These are phyloP conservation scores for Hippocampus mohnikei DNA, from an alignment of 2,113 vertebrate species.

Conservation along the genomic window DNA sequence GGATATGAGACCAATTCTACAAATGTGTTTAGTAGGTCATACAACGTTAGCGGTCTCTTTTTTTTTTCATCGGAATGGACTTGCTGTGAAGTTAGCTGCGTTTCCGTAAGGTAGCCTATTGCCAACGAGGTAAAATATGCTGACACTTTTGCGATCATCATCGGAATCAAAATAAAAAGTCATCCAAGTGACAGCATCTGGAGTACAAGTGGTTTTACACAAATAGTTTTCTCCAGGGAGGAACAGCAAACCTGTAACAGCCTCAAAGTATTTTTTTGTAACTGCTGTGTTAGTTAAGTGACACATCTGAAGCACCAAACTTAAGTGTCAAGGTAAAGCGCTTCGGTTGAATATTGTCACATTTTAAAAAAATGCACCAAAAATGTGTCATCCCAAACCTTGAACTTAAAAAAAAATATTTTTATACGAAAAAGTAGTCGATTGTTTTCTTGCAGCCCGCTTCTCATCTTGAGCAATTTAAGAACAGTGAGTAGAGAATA, in stretches of 20 bases:
- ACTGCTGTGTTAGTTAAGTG: not conserved
- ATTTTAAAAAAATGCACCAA: not conserved
- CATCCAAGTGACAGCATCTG: not conserved
- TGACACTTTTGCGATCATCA: slow-evolving; percentile 34
- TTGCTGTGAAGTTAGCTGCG: not conserved
- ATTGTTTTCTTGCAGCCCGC: not conserved
- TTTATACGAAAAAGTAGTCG: too few relatives aligned
- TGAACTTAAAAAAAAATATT: too few relatives aligned
- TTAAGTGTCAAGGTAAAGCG: not conserved
- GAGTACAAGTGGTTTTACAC: not conserved
- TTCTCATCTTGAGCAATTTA: not conserved
- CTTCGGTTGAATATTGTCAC: not conserved
- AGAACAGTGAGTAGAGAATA: too few relatives aligned
- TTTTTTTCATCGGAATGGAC: not conserved
- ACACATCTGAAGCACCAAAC: not conserved
- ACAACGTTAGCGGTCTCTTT: not conserved
- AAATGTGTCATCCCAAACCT: not conserved
- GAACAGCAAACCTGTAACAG: not conserved
- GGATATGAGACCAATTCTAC: not conserved
- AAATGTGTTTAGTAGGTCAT: not conserved
- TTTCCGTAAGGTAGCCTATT: too few relatives aligned
- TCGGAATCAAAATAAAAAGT: not conserved
- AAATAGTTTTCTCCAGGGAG: not conserved
- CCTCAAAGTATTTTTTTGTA: not conserved
- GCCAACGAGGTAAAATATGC: slow-evolving; percentile 1